phyloP scores from a whole-genome alignment of 2,797 vertebrate genomes.

The Alosa sapidissima region DNA sequence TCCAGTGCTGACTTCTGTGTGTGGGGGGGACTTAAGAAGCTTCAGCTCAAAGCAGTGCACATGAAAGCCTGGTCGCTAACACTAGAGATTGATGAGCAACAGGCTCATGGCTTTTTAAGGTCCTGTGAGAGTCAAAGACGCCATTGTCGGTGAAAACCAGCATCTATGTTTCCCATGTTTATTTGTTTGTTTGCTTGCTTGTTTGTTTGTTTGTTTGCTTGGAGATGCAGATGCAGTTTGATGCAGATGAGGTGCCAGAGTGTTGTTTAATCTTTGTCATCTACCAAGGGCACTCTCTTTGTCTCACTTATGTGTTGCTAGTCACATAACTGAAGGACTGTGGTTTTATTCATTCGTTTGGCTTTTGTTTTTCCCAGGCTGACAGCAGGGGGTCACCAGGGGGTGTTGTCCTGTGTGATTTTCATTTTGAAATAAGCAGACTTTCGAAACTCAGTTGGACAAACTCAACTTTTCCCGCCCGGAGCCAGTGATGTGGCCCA shows the following conservation, averaged over 20 bases:
- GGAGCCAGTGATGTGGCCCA: background rate
- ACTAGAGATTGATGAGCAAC: slow-evolving; percentile 10
- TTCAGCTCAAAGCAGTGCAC: slow-evolving; percentile 34
- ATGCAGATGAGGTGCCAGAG: background rate
- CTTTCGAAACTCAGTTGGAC: background rate
- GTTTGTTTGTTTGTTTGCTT: background rate
- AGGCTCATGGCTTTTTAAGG: background rate
- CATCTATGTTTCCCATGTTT: slow-evolving; percentile 6
- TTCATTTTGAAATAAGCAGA: background rate
- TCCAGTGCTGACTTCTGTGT: slow-evolving; percentile 18
- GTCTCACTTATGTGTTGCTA: background rate
- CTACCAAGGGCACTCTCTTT: background rate
- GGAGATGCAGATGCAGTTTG: background rate
- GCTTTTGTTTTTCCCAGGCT: background rate
- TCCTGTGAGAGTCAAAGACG: background rate
- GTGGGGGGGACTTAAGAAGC: slow-evolving; percentile 28
- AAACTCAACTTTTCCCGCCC: background rate
- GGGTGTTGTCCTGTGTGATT: background rate
- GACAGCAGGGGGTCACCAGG: background rate
- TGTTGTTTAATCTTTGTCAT: background rate
- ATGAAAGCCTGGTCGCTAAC: background rate
- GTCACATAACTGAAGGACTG: background rate
- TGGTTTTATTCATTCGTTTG: background rate
- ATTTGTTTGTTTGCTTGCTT: background rate
- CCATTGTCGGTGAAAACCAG: background rate